Conservation (phyloP, 2,888 invertebrate genomes). For the Pegoplata infirma region DNA sequence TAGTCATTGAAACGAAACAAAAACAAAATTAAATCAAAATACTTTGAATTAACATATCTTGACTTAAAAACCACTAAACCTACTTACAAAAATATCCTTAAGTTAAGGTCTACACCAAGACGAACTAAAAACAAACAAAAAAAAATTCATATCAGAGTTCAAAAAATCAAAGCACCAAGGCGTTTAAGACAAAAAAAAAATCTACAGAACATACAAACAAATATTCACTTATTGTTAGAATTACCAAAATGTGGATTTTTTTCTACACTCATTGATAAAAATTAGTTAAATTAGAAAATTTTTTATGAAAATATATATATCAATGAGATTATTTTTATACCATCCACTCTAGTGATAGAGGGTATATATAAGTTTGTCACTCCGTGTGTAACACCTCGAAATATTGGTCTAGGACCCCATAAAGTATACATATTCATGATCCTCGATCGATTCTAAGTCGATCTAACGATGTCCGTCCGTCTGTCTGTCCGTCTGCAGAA, state of each 20-base stretch:
- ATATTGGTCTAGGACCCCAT: too few species aligned
- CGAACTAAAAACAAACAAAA: constrained; percentile 25
- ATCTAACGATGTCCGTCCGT: too few species aligned
- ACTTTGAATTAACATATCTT: constrained; percentile 61
- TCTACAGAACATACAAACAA: neutral
- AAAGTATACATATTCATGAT: too few species aligned
- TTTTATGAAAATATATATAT: too few species aligned
- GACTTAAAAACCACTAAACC: constrained; percentile 48
- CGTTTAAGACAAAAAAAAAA: constrained; percentile 29
- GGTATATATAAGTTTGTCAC: too few species aligned
- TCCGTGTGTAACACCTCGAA: too few species aligned
- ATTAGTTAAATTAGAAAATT: too few species aligned
- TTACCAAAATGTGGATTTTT: constrained; percentile 39
- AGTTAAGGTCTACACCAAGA: constrained; percentile 15
- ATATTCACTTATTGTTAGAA: constrained; percentile 22
- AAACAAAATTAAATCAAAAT: constrained; percentile 62
- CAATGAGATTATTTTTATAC: too few species aligned
- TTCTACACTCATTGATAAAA: too few species aligned
- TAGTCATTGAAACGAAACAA: constrained; percentile 60
- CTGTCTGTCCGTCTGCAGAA: too few species aligned
- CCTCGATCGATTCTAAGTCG: too few species aligned
- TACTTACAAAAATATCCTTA: constrained; percentile 47
- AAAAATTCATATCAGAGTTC: constrained; percentile 56
- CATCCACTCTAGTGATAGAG: too few species aligned
- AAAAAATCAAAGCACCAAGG: constrained; percentile 57